Evolutionary conservation across 2,797 vertebrate genomes (phyloP), one percentile per base, ranked within the genome.

Genomic region (Chrosomus eos): DNA sequence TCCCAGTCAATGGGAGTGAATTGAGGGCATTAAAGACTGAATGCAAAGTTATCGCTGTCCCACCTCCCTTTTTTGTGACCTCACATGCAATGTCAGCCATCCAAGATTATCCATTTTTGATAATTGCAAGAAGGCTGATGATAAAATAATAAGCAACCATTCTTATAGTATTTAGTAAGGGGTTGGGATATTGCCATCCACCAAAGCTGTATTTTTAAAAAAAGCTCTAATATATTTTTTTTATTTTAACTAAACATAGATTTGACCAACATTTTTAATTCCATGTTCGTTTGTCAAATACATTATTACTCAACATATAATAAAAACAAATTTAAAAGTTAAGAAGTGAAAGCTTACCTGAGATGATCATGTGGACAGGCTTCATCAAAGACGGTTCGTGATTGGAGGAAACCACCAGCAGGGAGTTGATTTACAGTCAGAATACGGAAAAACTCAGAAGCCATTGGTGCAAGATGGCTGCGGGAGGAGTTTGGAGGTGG

Each of bases 311-410:
- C 48, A 66, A 66, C 26, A 77, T 16, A 53, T 23, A 19, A 66
- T 19, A 40, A 28, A 40, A 43, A 51, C 3, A 8, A 23, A 33
- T 3, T 7, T 43, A 64, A 45, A 53, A 71, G 26, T 21, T 14
- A 51, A 36, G 2, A 72, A 8, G 82, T 31, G 5, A 40, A 82
- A 73, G 67, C 76, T 38, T 91, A 99, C 98, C 98, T 97, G 88
- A 99, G 97, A 89, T 99, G 98, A 91, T 99, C 98, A 68, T 99
- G 96, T 85, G 96, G 97, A 91, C 98, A 99, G 87, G 98, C 98
- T 89, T 97, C 94, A 87, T 98, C 96, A 93, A 99, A 98, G 76
- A 96, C 89, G 82, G 94, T 88, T 85, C 97, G 96, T 81, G 96
- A 96, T 89, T 95, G 94, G 85, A 96, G 93, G 90, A 99, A 97